Evolutionary conservation across 2,113 vertebrate species (phyloP).

Genomic region (Cettia cetti): DNA sequence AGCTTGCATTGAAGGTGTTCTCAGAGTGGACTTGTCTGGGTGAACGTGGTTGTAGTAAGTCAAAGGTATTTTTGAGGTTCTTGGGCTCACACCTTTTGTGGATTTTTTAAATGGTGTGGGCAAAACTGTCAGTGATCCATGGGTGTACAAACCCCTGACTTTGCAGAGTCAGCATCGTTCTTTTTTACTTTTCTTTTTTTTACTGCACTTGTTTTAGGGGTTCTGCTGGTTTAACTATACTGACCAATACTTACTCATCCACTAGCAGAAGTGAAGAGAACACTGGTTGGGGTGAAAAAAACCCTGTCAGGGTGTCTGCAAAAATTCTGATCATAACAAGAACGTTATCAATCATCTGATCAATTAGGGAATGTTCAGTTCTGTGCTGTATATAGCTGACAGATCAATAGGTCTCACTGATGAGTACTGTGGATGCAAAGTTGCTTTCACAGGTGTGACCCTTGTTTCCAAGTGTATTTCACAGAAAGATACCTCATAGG

Average conservation of each 20-base stretch:
- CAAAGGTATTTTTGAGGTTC: background rate
- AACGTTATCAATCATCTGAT: background rate
- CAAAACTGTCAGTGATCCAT: background rate
- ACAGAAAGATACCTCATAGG: background rate
- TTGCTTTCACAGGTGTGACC: background rate
- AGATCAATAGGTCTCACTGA: background rate
- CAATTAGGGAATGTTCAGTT: background rate
- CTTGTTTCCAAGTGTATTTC: background rate
- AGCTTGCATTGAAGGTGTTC: background rate
- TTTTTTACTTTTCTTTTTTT: background rate
- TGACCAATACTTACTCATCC: background rate
- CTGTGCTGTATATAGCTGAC: fast-evolving
- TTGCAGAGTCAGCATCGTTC: background rate
- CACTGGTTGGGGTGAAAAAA: background rate
- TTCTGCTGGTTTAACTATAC: background rate
- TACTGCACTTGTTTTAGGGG: background rate
- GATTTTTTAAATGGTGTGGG: background rate
- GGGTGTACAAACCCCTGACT: background rate
- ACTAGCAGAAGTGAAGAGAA: background rate
- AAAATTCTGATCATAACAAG: background rate
- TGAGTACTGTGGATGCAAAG: background rate
- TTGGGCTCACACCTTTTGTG: background rate
- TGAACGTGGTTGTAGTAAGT: background rate
- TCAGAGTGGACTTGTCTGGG: background rate
- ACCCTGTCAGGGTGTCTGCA: background rate